Evolutionary conservation across 2,797 vertebrate species (phyloP), one percentile per base, ranked within the genome.

Genomic region (Chromis chromis): DNA sequence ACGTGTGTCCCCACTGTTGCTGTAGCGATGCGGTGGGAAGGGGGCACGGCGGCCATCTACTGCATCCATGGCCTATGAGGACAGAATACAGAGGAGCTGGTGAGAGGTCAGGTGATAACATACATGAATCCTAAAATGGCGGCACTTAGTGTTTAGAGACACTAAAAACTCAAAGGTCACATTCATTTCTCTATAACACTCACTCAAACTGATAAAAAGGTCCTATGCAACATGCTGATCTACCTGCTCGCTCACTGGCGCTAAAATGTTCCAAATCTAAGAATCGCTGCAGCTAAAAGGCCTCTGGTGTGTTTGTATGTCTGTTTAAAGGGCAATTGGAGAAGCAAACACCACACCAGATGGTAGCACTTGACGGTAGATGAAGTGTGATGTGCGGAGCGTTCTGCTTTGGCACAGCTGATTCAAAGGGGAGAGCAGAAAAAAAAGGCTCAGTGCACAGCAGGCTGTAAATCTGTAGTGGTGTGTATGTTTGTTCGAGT

Each of bases 41-140:
- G 97, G 98, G 13, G 98, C 96, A 24, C 98, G 93, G 7, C 96
- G 96, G 4, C 98, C 97, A 0, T 98, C 98, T 0, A 96, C 94
- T 46, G 95, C 96, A 19, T 98, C 97, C 93, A 96, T 84, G 40
- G 96, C 91, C 97, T 98, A 92, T 6, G 81, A 88, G n/a, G 83
- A 71, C 78, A 89, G 49, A 77, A 70, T 19, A 75, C 16, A 74
- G 40, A 78, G 21, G 39, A 69, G 72, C 22, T 12, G 68, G 48
- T 64, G 70, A 73, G 64, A 56, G 50, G 33, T 48, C 0, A 57
- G 2, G 57, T 0, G 0, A 77, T 50, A 42, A 58, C 1, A 2
- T 31, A 27, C 31, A 40, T 3, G 3, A 22, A 52, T 33, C 22
- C 7, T 39, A 40, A 36, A 36, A 14, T 4, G 39, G 27, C 10